Evolutionary conservation across 2,797 vertebrate genomes (phyloP).

Genomic region (Cygnus olor): DNA sequence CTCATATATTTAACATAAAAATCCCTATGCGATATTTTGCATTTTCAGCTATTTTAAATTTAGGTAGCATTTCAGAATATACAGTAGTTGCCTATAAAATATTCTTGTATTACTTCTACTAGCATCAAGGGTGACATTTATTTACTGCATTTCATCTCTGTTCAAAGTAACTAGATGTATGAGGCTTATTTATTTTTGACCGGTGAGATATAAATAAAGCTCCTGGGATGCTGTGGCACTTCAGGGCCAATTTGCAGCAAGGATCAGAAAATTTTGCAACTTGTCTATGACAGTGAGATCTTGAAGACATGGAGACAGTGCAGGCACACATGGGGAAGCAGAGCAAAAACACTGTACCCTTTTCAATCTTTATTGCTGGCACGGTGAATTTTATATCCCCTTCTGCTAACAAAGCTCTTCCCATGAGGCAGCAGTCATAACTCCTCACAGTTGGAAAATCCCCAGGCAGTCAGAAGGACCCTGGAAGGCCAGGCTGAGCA

Average conservation of each 20-base stretch:
- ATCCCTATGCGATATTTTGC: neutral
- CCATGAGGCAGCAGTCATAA: neutral
- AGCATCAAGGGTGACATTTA: conserved; percentile 64
- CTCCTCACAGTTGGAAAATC: neutral
- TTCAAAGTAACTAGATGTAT: conserved; percentile 56
- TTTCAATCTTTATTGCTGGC: conserved; percentile 11
- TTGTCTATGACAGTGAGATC: neutral
- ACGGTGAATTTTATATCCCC: conserved; percentile 12
- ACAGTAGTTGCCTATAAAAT: conserved; percentile 41
- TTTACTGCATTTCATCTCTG: conserved; percentile 59
- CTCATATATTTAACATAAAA: conserved; percentile 32
- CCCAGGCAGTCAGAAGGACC: neutral
- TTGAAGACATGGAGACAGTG: neutral
- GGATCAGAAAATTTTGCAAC: conserved; percentile 56
- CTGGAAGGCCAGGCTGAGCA: neutral
- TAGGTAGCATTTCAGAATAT: conserved; percentile 33
- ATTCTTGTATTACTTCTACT: conserved; percentile 22
- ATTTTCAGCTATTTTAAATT: conserved; percentile 42
- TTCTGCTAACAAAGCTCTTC: conserved; percentile 10
- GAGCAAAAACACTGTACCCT: neutral
- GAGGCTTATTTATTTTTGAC: conserved; percentile 65
- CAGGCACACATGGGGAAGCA: neutral
- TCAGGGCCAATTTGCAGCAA: conserved; percentile 66
- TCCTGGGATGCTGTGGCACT: conserved; percentile 59
- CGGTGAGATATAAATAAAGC: conserved; percentile 49